phyloP scores from a whole-genome alignment of 2,797 vertebrate genomes.

The Spinus olivaceus region DNA sequence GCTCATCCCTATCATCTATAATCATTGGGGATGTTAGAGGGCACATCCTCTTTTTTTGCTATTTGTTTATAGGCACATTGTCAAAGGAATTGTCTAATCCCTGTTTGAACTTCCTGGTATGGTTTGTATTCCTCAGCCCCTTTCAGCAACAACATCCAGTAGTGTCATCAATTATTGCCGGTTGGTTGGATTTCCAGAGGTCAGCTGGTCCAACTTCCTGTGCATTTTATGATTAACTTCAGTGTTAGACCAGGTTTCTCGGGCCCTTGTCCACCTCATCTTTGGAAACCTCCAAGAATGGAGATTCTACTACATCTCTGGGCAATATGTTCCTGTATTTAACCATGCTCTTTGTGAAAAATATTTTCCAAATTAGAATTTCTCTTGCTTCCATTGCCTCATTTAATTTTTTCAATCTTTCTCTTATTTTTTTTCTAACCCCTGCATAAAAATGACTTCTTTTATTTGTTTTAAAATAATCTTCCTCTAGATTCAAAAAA shows the following conservation, averaged over 20 bases:
- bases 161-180: neutral
- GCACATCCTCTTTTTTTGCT: neutral
- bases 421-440: neutral
- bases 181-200: neutral
- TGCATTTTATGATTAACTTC: neutral
- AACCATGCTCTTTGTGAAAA: neutral
- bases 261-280: neutral
- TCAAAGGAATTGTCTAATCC: neutral
- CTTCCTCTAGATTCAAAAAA: neutral
- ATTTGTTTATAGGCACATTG: neutral
- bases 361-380: neutral
- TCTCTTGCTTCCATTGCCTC: neutral
- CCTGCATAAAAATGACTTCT: neutral
- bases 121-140: neutral
- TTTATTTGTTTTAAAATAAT: neutral
- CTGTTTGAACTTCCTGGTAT: neutral
- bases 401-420: neutral
- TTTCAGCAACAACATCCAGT: neutral
- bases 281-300: neutral
- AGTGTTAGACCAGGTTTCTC: neutral
- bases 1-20: neutral
- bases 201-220: neutral
- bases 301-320: neutral
- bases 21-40: neutral
- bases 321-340: neutral